Evolutionary conservation across 2,797 vertebrate genomes (phyloP), one percentile per base, ranked within the genome.

Genomic region (Anas acuta): DNA sequence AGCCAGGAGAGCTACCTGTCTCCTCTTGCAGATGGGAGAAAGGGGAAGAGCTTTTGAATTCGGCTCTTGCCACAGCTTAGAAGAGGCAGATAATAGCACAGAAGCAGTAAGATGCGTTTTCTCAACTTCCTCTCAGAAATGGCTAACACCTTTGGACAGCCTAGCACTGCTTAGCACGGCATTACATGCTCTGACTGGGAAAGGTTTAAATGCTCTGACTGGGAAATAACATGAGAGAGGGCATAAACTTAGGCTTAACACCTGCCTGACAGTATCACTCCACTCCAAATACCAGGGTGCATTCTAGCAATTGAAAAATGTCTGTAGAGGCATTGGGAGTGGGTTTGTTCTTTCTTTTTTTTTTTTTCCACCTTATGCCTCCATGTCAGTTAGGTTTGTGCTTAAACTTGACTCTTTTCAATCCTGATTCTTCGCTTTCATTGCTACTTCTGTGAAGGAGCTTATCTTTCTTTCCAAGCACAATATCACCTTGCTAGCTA

Each of bases 111-210:
- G 61, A 78, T 9, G 12, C 0, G 0, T 75, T 89, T 84, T 30
- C 8, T 45, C 41, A 53, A 22, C 8, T 26, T 60, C 9, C 10
- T 64, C 30, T 75, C 5, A 11, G 22, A 28, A 61, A 33, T 6
- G 7, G 53, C 19, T 3, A 1, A 33, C 8, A 7, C 62, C 35
- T 75, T 79, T 60, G 72, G 39, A n/a, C 39, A 16, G 62, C 22
- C 49, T 15, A 6, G 13, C 12, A 0, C 9, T n/a, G 45, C 71
- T 47, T 20, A 35, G 35, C 13, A 60, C 41, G 62, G 1, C 8
- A 25, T 35, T 45, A 19, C 67, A 20, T 20, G 30, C 26, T 70
- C 64, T 49, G 45, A 13, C 54, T 71, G 76, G 17, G 26, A 71
- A 43, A 0, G 1, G 8, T 25, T 35, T 45, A 19, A 67, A 20